phyloP scores from a whole-genome alignment of 1,140 invertebrate species.

The Drosophila willistoni region DNA sequence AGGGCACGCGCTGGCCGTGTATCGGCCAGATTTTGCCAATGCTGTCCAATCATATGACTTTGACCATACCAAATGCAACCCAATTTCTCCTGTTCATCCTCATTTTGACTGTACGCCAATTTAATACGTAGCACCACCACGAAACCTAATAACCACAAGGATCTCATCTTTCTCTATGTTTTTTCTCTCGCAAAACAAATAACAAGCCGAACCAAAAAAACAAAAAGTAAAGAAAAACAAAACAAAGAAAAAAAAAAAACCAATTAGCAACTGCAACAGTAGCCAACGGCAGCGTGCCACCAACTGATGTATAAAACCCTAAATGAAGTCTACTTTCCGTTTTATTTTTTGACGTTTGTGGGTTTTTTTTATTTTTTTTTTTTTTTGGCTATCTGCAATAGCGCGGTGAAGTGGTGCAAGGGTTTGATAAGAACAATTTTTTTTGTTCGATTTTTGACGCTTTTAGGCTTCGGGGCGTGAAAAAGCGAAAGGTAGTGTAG shows the following conservation, averaged over 20 bases:
- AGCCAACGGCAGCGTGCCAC: constrained; percentile 43
- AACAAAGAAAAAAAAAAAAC: constrained; percentile 1
- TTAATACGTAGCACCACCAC: not conserved
- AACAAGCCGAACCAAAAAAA: too few relatives aligned
- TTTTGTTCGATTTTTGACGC: constrained; percentile 3
- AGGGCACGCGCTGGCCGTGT: constrained; percentile 83
- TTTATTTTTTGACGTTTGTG: not conserved
- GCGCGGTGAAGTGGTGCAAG: constrained; percentile 12
- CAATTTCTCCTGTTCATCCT: constrained; percentile 20
- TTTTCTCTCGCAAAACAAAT: not conserved
- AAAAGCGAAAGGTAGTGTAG: not conserved
- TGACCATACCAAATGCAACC: constrained; percentile 86
- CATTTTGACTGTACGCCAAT: constrained; percentile 3
- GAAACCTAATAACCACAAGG: constrained; percentile 2
- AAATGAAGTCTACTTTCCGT: constrained; percentile 11
- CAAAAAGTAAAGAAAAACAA: constrained; percentile 13
- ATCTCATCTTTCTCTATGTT: constrained; percentile 30
- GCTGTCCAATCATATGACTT: constrained; percentile 75
- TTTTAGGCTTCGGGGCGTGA: not conserved
- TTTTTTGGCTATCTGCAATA: not conserved
- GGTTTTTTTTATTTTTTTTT: constrained; percentile 4
- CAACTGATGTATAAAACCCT: constrained; percentile 27
- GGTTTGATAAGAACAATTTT: not conserved
- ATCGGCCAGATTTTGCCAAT: constrained; percentile 60
- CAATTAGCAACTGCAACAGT: constrained; percentile 17